Conservation (phyloP, 1,140 invertebrate species). For the Drosophila kanapiae region DNA sequence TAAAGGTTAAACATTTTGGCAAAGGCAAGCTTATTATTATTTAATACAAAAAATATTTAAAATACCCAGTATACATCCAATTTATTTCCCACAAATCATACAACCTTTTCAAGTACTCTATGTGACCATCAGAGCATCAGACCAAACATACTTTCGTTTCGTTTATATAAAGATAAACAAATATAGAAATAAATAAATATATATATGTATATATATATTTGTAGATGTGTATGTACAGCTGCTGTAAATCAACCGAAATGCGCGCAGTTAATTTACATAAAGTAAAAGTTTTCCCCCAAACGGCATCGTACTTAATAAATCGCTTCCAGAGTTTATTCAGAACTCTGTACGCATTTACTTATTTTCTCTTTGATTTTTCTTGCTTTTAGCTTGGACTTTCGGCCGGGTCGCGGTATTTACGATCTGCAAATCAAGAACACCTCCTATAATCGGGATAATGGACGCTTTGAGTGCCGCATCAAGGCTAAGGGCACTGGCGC, state of each 20-base stretch:
- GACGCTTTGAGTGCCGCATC: conserved; percentile 95
- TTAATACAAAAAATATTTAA: background rate
- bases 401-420: conserved; percentile 92
- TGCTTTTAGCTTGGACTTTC: conserved; percentile 89
- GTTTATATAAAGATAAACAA: conserved; percentile 40
- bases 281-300: conserved; percentile 46
- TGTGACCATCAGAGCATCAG: conserved; percentile 18
- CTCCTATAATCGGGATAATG: conserved; percentile 95
- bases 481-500: conserved; percentile 94
- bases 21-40: too few relatives aligned
- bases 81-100: background rate
- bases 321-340: conserved; percentile 28
- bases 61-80: background rate
- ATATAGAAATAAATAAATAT: conserved; percentile 24
- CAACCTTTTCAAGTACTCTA: background rate
- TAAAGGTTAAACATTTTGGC: too few relatives aligned
- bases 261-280: conserved; percentile 75
- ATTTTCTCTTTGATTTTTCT: conserved; percentile 25
- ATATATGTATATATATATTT: conserved; percentile 14
- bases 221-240: conserved; percentile 16
- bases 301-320: conserved; percentile 44
- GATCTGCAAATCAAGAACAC: conserved; percentile 94
- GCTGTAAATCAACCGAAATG: conserved; percentile 66
- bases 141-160: conserved; percentile 7
- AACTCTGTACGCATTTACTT: background rate